A percentile compares a stretch with the other conserved stretches of the same genome.
These are phyloP conservation scores for Dugesia japonica DNA, from an alignment of 2,888 invertebrate genomes.

Conservation along the genomic window DNA sequence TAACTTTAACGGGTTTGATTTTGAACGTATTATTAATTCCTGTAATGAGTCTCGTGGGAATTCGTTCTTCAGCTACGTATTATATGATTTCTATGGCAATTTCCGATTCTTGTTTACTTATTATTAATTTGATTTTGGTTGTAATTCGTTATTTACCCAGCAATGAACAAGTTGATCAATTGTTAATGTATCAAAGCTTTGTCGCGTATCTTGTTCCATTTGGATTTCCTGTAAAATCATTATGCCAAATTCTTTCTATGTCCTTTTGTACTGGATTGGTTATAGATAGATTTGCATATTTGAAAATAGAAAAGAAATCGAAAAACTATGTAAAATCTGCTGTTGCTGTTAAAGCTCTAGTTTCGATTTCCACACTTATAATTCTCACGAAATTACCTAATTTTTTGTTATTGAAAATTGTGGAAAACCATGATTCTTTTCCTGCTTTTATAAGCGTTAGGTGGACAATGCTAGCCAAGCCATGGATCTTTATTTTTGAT, in stretches of 20 bases:
- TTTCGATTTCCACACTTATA: background rate
- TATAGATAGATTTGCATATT: background rate
- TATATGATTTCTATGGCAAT: background rate
- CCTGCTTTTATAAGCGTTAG: background rate
- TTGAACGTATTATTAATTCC: background rate
- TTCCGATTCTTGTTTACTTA: background rate
- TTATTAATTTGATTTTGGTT: background rate
- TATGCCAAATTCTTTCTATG: background rate
- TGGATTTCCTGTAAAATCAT: background rate
- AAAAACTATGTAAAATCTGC: background rate
- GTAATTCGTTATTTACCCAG: background rate
- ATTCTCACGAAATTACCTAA: background rate
- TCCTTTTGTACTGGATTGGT: background rate
- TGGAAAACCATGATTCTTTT: background rate
- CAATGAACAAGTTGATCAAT: background rate
- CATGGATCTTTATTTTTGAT: background rate
- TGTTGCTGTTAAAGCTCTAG: background rate
- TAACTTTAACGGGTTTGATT: background rate
- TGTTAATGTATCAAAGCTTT: background rate
- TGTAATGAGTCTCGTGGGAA: background rate
- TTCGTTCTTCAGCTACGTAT: background rate
- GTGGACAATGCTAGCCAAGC: background rate
- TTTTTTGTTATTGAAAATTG: background rate
- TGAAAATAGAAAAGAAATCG: background rate
- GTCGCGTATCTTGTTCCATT: background rate